These are phyloP conservation scores for Ictalurus furcatus DNA, from an alignment of 2,113 vertebrate genomes.

Conservation along the genomic window DNA sequence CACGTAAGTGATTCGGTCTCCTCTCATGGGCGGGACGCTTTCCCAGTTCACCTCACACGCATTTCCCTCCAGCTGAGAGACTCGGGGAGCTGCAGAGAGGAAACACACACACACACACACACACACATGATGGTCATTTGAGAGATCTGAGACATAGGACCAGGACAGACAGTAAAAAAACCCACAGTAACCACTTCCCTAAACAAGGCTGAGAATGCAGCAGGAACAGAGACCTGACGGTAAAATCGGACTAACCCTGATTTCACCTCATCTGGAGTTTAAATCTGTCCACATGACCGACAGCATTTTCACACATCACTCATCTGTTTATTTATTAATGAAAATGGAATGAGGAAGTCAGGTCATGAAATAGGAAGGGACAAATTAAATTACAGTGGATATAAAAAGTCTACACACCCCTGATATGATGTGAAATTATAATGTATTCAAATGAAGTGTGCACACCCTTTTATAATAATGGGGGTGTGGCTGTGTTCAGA, in stretches of 20 bases:
- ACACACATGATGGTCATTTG: not conserved
- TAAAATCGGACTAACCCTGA: not conserved
- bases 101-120: not conserved
- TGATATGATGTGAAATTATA: too few relatives aligned
- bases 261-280: not conserved
- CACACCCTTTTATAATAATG: too few relatives aligned
- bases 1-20: slow-evolving; percentile 88
- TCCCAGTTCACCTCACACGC: slow-evolving; percentile 94
- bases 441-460: too few relatives aligned
- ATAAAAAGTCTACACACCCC: too few relatives aligned
- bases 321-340: not conserved
- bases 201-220: not conserved
- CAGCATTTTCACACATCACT: not conserved
- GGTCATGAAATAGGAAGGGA: not conserved
- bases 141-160: not conserved
- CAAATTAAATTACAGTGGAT: not conserved
- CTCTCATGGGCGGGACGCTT: slow-evolving; percentile 89
- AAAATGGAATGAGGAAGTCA: not conserved
- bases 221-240: not conserved
- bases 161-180: too few relatives aligned
- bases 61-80: slow-evolving; percentile 92
- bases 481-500: too few relatives aligned
- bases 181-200: not conserved
- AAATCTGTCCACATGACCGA: not conserved
- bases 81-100: slow-evolving; percentile 81